These are phyloP conservation scores for Acleris cristana DNA, from an alignment of 2,888 invertebrate species.

Conservation along the genomic window DNA sequence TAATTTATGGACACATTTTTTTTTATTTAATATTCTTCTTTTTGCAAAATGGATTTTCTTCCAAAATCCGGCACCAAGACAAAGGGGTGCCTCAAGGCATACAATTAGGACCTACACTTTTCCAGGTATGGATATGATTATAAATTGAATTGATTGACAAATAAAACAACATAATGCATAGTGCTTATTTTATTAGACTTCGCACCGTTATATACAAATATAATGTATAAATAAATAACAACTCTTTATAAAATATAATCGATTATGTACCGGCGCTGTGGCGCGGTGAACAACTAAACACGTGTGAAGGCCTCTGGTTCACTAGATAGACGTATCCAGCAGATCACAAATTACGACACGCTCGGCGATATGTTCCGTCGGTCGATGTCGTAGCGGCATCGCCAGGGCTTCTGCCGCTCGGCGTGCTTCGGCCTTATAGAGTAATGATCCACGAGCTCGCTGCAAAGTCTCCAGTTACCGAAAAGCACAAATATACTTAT, in stretches of 20 bases:
- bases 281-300: constrained; percentile 59
- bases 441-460: not conserved
- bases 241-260: constrained; percentile 80
- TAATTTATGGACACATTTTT: not conserved
- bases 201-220: constrained; percentile 82
- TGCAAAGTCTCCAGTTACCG: too few relatives aligned
- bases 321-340: constrained; percentile 39
- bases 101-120: not conserved
- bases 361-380: constrained; percentile 8
- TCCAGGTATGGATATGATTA: not conserved
- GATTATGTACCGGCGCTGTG: constrained; percentile 52
- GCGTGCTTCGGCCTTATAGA: constrained; percentile 13
- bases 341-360: constrained; percentile 9
- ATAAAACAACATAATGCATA: constrained; percentile 59
- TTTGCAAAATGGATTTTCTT: not conserved
- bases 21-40: not conserved
- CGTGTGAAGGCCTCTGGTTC: constrained; percentile 68
- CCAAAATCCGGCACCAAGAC: not conserved
- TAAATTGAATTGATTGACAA: constrained; percentile 39
- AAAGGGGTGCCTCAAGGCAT: constrained; percentile 9
- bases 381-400: not conserved
- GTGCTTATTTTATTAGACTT: constrained; percentile 79
- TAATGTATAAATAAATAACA: constrained; percentile 82
- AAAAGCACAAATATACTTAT: too few relatives aligned
- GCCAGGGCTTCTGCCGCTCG: not conserved